phyloP scores from a whole-genome alignment of 2,888 invertebrate species.

The Nemapogon koenigi region DNA sequence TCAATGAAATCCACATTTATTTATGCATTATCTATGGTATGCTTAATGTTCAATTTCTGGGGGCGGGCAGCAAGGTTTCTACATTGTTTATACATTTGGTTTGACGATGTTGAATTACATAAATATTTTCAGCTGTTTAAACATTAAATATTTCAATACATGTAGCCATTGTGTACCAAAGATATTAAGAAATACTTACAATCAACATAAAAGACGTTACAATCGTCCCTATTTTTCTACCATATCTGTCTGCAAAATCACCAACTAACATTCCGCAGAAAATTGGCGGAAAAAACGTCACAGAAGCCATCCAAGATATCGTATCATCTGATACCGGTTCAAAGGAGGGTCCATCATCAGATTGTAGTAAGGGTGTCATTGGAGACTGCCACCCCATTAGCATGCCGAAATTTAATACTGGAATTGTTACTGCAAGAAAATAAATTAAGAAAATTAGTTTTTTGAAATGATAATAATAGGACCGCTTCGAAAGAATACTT shows the following conservation, averaged over 20 bases:
- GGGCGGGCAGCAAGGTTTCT: no score
- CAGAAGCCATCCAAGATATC: conserved; percentile 64
- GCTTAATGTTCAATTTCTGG: no score
- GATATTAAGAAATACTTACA: conserved; percentile 47
- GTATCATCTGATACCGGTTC: conserved; percentile 52
- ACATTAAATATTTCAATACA: no score
- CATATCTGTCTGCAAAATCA: conserved; percentile 55
- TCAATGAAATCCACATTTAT: no score
- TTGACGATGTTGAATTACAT: no score
- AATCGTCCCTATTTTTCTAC: conserved; percentile 58
- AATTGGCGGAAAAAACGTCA: conserved; percentile 62
- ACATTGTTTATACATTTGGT: no score
- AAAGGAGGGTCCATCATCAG: conserved; percentile 47
- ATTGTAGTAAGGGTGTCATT: conserved; percentile 56
- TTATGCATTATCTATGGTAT: no score
- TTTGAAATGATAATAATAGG: no score
- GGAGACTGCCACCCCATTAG: conserved; percentile 67
- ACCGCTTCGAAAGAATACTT: no score
- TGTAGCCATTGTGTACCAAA: no score
- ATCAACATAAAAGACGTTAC: conserved; percentile 61
- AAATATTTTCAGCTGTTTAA: no score
- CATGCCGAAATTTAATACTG: conserved; percentile 62
- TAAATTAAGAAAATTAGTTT: no score
- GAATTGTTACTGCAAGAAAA: conserved; percentile 63
- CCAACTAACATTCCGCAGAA: conserved; percentile 62